Base-by-base conservation (phyloP, 1,140 invertebrate genomes). In the Chymomyza costata region DNA sequence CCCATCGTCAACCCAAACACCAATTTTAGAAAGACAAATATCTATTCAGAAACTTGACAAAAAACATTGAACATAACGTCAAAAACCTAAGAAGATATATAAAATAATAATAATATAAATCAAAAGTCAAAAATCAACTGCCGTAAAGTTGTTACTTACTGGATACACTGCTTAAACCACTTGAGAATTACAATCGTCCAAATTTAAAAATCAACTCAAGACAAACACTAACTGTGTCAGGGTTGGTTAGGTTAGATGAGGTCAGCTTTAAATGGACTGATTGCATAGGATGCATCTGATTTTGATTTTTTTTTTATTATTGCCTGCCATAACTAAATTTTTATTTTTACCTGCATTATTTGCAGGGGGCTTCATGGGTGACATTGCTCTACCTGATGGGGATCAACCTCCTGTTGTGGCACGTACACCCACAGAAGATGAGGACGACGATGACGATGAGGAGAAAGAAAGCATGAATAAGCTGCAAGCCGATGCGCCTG, bases 311-410 rank as follows among this genome's bases (percentile, higher is more conserved):
- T n/a, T n/a, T n/a, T n/a, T n/a, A n/a, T n/a, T n/a, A n/a, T n/a
- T n/a, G n/a, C n/a, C n/a, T n/a, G n/a, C n/a, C n/a, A 28, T 28
- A 28, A 28, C 10, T 6, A 28, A 28, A 6, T 28, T 28, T 5
- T 10, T 28, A 28, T 28, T 28, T 28, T 28, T 28, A 28, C 10
- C 5, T 10, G 5, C 25, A 28, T 28, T 14, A 31, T 45, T 61
- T 63, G 28, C 87, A 95, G 93, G 88, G 64, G 91, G 89, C 11
- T 95, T 94, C 66, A 87, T 91, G 84, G 93, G 93, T 2, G 94
- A 95, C 73, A 94, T 95, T 35, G 93, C 93, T 0, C 86, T 95
- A 54, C 89, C 93, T 16, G 90, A 92, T 41, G 85, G 55, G 0
- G 63, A 76, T 11, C 44, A 35, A 2, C 37, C 52, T n/a, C 82